phyloP scores from a whole-genome alignment of 2,113 vertebrate species.

The Sylvietta virens region DNA sequence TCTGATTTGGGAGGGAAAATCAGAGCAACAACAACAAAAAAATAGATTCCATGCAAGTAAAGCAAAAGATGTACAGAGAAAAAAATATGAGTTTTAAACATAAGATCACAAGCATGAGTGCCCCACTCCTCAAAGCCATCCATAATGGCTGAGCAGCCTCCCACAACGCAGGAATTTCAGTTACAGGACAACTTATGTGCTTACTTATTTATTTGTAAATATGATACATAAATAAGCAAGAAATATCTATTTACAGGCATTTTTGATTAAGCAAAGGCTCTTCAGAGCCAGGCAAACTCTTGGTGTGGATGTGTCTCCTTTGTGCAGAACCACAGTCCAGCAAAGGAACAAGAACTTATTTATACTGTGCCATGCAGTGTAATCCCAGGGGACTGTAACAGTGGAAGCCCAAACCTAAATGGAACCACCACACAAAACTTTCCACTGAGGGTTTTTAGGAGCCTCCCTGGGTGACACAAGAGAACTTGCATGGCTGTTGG shows the following conservation, averaged over 20 bases:
- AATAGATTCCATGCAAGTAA: neutral
- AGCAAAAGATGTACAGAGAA: neutral
- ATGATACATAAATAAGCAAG: neutral
- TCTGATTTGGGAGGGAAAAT: neutral
- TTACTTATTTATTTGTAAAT: neutral
- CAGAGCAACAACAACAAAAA: neutral
- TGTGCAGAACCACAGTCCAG: neutral
- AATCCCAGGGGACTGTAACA: neutral
- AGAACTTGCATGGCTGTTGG: neutral
- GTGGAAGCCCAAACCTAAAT: neutral
- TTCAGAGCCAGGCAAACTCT: neutral
- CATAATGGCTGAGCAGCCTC: neutral
- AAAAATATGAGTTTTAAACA: neutral
- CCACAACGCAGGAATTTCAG: neutral
- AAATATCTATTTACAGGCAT: neutral
- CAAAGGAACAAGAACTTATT: neutral
- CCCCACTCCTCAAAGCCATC: neutral
- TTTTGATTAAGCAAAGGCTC: neutral
- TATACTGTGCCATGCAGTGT: neutral
- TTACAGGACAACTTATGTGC: neutral
- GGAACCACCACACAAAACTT: neutral
- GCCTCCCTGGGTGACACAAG: rapidly evolving
- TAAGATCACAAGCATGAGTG: neutral
- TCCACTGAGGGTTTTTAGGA: neutral
- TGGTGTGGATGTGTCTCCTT: neutral